Evolutionary conservation across 53 echinoderm and acorn worm species (phyloP), one percentile per base, ranked within the genome.

Genomic region (Astropecten irregularis): DNA sequence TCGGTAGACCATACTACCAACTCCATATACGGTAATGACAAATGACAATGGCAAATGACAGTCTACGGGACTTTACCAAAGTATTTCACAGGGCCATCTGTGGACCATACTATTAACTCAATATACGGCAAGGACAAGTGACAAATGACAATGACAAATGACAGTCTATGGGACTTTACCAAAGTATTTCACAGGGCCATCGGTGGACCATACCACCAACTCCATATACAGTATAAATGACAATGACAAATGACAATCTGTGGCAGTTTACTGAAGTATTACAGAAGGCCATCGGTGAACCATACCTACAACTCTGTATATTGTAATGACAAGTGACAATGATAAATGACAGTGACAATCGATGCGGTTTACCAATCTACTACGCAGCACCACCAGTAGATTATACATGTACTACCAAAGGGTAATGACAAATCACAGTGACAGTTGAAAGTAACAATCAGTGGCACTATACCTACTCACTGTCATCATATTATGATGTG

Each of bases 171-270:
- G n/a, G n/a, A n/a, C n/a, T n/a, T n/a, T n/a, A n/a, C n/a, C n/a
- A n/a, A n/a, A n/a, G n/a, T n/a, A n/a, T n/a, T n/a, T n/a, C 67
- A 90, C 95, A 23, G 95, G 95, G 14, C 95, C 95, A 0, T 36
- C 38, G 19, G 74, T 84, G 22, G 95, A 95, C 63, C 95, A 95
- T 46, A 95, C 95, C 0, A 88, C 84, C 62, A 47, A 77, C 77
- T 77, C 77, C 23, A 33, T 48, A 32, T 77, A 77, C 30, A 62
- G 77, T 77, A 77, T 2, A 1, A 44, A 56, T 74, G 56, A 40
- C 74, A 74, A 56, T 23, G 74, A 40, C 74, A 56, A 50, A 8
- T 22, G 71, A 71, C 3, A 1, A 53, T n/a, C n/a, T n/a, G n/a
- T n/a, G n/a, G n/a, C n/a, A n/a, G n/a, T n/a, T n/a, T n/a, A n/a